Evolutionary conservation across 2,113 vertebrate genomes (phyloP).

Genomic region (Orientallactaga bullata): DNA sequence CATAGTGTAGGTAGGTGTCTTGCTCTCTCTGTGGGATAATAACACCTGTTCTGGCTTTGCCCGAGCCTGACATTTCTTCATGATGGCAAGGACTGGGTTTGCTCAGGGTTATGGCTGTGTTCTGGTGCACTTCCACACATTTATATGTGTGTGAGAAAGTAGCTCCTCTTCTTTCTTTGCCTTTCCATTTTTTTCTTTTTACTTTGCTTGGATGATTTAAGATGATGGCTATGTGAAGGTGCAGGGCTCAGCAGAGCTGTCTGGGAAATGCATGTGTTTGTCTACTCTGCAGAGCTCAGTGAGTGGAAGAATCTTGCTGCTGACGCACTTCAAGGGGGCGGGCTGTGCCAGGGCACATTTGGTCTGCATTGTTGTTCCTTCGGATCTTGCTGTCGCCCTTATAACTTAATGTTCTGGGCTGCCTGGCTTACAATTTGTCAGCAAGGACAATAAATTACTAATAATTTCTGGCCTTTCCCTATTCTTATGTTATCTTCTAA

Average conservation of each 20-base stretch:
- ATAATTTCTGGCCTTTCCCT: slow-evolving; percentile 66
- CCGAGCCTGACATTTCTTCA: not conserved
- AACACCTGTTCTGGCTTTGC: not conserved
- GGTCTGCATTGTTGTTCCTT: slow-evolving; percentile 63
- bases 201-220: not conserved
- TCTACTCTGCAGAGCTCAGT: not conserved
- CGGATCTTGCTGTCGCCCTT: slow-evolving; percentile 61
- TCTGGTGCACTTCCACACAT: not conserved
- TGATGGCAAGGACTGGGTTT: not conserved
- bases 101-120: not conserved
- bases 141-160: not conserved
- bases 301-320: not conserved
- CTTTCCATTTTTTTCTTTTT: slow-evolving; percentile 32
- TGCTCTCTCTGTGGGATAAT: not conserved
- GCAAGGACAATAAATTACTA: slow-evolving; percentile 73
- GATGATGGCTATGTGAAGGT: not conserved
- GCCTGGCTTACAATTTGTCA: slow-evolving; percentile 63
- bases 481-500: slow-evolving; percentile 78
- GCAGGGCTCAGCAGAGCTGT: not conserved
- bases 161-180: not conserved
- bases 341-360: slow-evolving; percentile 5
- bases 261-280: not conserved
- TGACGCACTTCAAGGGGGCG: not conserved
- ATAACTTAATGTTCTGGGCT: slow-evolving; percentile 77
- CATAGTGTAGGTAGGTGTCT: not conserved